A percentile compares a stretch with the other conserved stretches of the same genome.
These are phyloP conservation scores for Chrysoperla carnea DNA, from an alignment of 1,140 invertebrate genomes.

Conservation along the genomic window DNA sequence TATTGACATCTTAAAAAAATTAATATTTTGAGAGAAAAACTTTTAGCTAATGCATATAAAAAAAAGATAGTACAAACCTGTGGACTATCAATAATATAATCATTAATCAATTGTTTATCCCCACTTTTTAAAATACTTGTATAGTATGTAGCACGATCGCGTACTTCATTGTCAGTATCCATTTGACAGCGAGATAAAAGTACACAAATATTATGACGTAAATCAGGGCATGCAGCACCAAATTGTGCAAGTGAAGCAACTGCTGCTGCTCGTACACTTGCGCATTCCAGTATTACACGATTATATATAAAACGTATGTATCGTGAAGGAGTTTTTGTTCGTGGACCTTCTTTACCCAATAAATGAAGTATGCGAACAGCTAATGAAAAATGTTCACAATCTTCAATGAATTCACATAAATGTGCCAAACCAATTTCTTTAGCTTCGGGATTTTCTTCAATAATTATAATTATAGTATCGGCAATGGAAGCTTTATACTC, in stretches of 20 bases:
- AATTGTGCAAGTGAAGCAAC: conserved; percentile 96
- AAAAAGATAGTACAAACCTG: conserved; percentile 24
- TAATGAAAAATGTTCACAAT: conserved; percentile 94
- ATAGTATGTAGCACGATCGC: conserved; percentile 96
- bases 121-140: conserved; percentile 58
- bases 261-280: conserved; percentile 86
- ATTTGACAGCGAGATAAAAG: conserved; percentile 76
- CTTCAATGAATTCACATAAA: conserved; percentile 98
- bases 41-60: not conserved
- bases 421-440: conserved; percentile 94
- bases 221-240: conserved; percentile 82
- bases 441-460: conserved; percentile 89
- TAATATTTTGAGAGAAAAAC: not conserved
- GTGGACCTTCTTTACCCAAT: conserved; percentile 92
- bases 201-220: conserved; percentile 76
- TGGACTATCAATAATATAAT: conserved; percentile 66
- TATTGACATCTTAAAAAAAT: conserved; percentile 51
- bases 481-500: conserved; percentile 98
- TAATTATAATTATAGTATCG: conserved; percentile 94
- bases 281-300: conserved; percentile 91
- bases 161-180: conserved; percentile 95
- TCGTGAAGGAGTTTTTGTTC: conserved; percentile 79
- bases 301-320: conserved; percentile 99
- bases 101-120: conserved; percentile 49
- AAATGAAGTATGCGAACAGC: conserved; percentile 95